Evolutionary conservation across 2,113 vertebrate genomes (phyloP).

Genomic region (Rousettus leschenaultii): DNA sequence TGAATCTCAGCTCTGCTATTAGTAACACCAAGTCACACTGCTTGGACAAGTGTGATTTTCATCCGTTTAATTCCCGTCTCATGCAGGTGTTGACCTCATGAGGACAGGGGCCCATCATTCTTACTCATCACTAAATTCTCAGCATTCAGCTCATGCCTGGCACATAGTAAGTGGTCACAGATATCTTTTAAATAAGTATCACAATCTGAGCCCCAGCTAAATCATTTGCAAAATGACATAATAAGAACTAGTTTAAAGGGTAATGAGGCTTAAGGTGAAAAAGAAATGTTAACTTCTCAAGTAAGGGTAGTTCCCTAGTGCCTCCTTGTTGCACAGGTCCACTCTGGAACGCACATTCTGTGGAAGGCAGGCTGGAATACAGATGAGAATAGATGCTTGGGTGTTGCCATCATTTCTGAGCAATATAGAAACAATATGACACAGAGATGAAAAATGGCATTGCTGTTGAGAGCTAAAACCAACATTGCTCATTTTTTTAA

Average conservation of each 20-base stretch:
- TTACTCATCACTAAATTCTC: background rate
- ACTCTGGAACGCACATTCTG: rapidly evolving
- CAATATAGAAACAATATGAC: background rate
- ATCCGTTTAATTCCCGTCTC: background rate
- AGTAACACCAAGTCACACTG: background rate
- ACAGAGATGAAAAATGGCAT: background rate
- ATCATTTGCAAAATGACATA: background rate
- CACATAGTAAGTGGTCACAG: background rate
- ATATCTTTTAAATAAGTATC: background rate
- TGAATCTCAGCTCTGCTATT: background rate
- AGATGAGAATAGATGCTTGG: background rate
- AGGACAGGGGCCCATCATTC: background rate
- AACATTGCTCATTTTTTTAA: slow-evolving; percentile 16
- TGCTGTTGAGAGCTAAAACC: background rate
- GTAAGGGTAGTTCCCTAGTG: background rate
- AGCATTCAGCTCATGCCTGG: background rate
- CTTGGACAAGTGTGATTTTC: background rate
- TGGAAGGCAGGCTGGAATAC: background rate
- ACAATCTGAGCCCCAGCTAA: background rate
- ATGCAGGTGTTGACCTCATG: background rate
- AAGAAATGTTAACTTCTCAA: background rate
- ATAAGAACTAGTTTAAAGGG: background rate
- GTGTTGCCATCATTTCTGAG: background rate
- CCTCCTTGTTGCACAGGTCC: rapidly evolving
- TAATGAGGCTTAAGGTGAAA: background rate